Conservation (phyloP, 2,113 vertebrate genomes). For the Semicossyphus pulcher region DNA sequence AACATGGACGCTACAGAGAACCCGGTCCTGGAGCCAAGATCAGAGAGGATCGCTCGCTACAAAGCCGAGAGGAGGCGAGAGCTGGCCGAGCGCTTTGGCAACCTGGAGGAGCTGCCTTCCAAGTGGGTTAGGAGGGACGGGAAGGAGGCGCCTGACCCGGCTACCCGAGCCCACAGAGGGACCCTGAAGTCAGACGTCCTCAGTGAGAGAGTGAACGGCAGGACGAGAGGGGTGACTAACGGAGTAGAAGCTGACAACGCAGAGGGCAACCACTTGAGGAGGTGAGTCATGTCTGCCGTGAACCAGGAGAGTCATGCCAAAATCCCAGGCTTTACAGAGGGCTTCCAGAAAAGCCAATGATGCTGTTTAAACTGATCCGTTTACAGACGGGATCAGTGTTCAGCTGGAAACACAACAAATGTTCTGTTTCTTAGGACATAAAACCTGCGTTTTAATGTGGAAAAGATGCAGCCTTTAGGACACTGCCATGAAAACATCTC, state of each 20-base stretch:
- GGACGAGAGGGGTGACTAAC: constrained; percentile 61
- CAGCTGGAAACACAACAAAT: too few species aligned
- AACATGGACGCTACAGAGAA: constrained; percentile 74
- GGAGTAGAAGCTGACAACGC: constrained; percentile 62
- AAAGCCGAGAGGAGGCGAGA: constrained; percentile 85
- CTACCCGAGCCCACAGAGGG: neutral
- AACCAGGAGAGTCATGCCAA: neutral
- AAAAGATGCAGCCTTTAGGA: too few species aligned
- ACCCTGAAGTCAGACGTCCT: constrained; percentile 16
- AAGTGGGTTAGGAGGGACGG: constrained; percentile 76
- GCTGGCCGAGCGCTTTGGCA: constrained; percentile 77
- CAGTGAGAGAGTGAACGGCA: constrained; percentile 61
- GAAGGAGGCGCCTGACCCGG: constrained; percentile 38
- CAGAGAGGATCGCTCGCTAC: constrained; percentile 84
- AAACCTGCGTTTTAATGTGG: neutral
- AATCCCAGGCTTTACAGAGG: neutral
- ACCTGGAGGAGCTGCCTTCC: constrained; percentile 75
- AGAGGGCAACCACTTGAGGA: constrained; percentile 56
- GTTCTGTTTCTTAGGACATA: too few species aligned
- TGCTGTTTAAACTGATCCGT: neutral
- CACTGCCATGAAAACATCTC: too few species aligned
- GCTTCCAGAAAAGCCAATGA: neutral
- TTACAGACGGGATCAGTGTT: neutral
- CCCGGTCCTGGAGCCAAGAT: constrained; percentile 76
- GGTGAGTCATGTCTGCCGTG: constrained; percentile 68